Conservation (phyloP, 2,888 invertebrate species). For the Dusona sp. region DNA sequence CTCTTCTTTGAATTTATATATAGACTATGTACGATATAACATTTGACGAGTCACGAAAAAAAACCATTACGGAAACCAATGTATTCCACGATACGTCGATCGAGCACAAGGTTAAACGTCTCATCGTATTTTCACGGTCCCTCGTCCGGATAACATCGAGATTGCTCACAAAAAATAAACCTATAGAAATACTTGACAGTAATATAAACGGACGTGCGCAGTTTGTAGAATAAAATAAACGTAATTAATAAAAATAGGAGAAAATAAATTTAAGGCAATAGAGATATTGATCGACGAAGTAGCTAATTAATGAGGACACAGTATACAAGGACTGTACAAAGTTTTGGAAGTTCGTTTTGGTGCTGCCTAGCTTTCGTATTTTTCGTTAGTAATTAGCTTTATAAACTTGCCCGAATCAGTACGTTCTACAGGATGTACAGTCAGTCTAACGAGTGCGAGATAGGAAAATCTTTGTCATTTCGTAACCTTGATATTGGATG, state of each 20-base stretch:
- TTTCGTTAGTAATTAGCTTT: conserved; percentile 55
- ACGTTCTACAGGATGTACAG: conserved; percentile 33
- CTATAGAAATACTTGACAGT: conserved; percentile 42
- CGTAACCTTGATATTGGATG: neutral
- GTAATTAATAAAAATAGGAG: neutral
- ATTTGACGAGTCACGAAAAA: conserved; percentile 41
- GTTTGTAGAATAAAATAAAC: conserved; percentile 2
- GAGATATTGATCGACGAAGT: neutral
- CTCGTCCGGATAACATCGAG: conserved; percentile 17
- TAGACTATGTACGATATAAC: conserved; percentile 32
- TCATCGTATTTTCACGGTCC: conserved; percentile 51
- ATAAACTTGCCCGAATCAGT: conserved; percentile 12
- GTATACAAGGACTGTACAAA: conserved; percentile 59
- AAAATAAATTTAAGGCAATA: conserved; percentile 24
- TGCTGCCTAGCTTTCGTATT: conserved; percentile 78
- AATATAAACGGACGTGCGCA: conserved; percentile 1
- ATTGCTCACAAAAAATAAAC: conserved; percentile 39
- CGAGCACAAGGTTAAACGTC: conserved; percentile 50
- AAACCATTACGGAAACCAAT: conserved; percentile 38
- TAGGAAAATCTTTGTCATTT: neutral
- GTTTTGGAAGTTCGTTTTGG: conserved; percentile 77
- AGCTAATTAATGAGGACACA: conserved; percentile 18
- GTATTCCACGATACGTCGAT: conserved; percentile 15
- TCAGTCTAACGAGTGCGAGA: neutral
- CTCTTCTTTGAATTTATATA: conserved; percentile 5